Evolutionary conservation across 2,797 vertebrate species (phyloP).

Genomic region (Megalops cyprinoides): DNA sequence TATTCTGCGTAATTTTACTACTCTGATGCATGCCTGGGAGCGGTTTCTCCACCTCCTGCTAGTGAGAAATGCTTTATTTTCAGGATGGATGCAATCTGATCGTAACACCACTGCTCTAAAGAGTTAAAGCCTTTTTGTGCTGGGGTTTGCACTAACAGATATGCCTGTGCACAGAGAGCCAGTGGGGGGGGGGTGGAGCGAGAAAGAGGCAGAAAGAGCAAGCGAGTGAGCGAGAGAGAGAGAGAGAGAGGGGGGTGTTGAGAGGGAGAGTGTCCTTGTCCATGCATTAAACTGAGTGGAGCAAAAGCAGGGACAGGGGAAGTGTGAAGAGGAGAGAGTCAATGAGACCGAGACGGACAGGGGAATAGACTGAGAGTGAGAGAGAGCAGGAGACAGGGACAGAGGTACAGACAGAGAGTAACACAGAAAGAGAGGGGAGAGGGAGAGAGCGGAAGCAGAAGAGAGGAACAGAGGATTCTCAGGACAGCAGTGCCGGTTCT

Average conservation of each 20-base stretch:
- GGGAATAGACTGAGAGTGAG: constrained; percentile 37
- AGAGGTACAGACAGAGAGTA: constrained; percentile 42
- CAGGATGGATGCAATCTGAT: too few species aligned
- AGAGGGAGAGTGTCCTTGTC: constrained; percentile 33
- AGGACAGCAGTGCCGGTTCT: constrained; percentile 41
- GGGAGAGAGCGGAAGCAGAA: constrained; percentile 44
- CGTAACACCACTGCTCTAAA: not conserved
- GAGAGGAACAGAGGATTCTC: constrained; percentile 39
- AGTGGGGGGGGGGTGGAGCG: constrained; percentile 20
- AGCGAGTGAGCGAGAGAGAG: constrained; percentile 8
- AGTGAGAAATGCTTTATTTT: too few species aligned
- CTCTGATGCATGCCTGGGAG: too few species aligned
- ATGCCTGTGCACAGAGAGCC: constrained; percentile 13
- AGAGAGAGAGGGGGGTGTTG: constrained; percentile 32
- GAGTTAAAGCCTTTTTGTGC: constrained; percentile 25
- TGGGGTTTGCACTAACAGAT: constrained; percentile 26
- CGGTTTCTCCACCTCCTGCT: not conserved
- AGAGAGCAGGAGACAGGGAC: not conserved
- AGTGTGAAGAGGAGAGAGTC: not conserved
- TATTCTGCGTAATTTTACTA: too few species aligned
- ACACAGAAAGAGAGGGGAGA: constrained; percentile 20
- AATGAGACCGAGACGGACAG: constrained; percentile 18
- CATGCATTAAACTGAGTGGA: constrained; percentile 31
- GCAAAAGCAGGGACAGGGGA: constrained; percentile 19
- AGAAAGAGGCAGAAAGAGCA: constrained; percentile 21